A percentile compares a stretch with the other conserved stretches of the same genome.
phyloP scores from a whole-genome alignment of 2,113 vertebrate genomes.

The Noctilio leporinus region DNA sequence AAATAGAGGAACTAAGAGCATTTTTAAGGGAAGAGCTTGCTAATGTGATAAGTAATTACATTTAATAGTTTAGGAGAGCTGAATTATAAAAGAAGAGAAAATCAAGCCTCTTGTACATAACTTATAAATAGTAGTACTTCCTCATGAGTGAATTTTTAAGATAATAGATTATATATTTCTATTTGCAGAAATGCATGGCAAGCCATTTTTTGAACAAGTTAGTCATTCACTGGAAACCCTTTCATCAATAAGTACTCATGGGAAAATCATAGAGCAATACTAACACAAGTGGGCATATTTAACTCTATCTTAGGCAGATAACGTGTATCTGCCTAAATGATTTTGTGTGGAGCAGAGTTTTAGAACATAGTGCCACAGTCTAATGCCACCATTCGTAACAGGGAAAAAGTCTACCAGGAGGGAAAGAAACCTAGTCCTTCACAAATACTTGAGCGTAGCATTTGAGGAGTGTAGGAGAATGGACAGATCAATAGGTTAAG shows the following conservation, averaged over 20 bases:
- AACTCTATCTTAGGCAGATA: neutral
- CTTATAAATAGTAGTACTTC: constrained; percentile 24
- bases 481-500: neutral
- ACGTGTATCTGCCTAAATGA: neutral
- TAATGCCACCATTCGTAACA: neutral
- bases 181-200: constrained; percentile 25
- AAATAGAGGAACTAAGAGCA: neutral
- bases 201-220: constrained; percentile 1
- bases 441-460: neutral
- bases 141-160: constrained; percentile 41
- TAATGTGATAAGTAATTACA: constrained; percentile 47
- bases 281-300: neutral
- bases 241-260: constrained; percentile 10
- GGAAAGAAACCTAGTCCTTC: neutral
- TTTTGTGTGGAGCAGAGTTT: constrained; percentile 29
- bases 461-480: neutral
- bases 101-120: constrained; percentile 30
- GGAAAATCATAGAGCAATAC: neutral
- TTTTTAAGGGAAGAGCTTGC: neutral
- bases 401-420: neutral
- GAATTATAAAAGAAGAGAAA: constrained; percentile 54
- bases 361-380: neutral
- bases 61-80: constrained; percentile 13
- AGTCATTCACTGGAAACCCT: constrained; percentile 6
- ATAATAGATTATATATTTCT: constrained; percentile 44